phyloP scores from a whole-genome alignment of 2,888 invertebrate genomes.

The Xestia ashworthii region DNA sequence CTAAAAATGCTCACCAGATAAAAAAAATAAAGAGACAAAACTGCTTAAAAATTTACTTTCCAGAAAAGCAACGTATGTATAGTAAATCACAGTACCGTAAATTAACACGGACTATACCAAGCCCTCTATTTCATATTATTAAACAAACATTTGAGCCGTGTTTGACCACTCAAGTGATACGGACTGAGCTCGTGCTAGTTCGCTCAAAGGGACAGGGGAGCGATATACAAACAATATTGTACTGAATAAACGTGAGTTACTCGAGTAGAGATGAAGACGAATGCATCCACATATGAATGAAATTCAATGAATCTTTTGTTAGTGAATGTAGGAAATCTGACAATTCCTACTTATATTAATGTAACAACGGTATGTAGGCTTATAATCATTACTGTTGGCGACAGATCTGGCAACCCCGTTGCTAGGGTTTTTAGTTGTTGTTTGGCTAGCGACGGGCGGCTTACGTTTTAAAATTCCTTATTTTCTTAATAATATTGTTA shows the following conservation, averaged over 20 bases:
- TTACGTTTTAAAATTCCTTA: no score
- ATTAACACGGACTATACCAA: background rate
- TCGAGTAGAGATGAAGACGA: background rate
- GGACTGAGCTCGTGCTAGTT: constrained; percentile 27
- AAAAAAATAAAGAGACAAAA: background rate
- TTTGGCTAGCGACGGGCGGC: no score
- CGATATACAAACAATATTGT: constrained; percentile 14
- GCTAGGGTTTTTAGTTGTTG: no score
- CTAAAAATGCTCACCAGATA: no score
- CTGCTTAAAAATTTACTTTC: background rate
- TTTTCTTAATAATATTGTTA: no score
- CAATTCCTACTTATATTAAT: background rate
- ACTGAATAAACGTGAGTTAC: constrained; percentile 14
- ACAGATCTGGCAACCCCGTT: no score
- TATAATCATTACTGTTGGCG: no score
- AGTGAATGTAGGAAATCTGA: background rate
- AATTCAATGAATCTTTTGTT: background rate
- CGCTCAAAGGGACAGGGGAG: constrained; percentile 36
- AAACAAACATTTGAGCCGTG: constrained; percentile 21
- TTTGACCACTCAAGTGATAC: constrained; percentile 29
- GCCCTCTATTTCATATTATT: background rate
- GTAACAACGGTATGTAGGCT: background rate
- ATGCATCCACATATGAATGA: constrained; percentile 11
- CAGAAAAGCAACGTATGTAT: background rate
- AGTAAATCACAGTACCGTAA: background rate